phyloP scores from a whole-genome alignment of 2,797 vertebrate genomes.

The Borostomias antarcticus region DNA sequence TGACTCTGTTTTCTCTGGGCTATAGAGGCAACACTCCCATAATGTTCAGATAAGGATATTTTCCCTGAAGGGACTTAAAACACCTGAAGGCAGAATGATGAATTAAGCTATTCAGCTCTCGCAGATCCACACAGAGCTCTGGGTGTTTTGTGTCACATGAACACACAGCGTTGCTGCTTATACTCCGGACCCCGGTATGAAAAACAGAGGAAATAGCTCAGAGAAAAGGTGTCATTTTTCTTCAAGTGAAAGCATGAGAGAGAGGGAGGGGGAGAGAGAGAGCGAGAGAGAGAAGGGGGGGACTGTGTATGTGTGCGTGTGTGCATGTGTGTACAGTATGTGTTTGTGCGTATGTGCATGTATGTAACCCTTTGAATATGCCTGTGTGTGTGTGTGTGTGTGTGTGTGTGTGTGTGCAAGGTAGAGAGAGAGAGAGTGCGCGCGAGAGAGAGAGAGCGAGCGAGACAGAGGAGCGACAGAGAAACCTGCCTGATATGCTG shows the following conservation, averaged over 20 bases:
- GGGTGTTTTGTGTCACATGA: conserved; percentile 76
- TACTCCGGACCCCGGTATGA: conserved; percentile 62
- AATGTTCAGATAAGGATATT: conserved; percentile 70
- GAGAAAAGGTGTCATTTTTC: conserved; percentile 80
- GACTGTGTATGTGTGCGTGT: background rate
- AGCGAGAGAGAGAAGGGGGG: background rate
- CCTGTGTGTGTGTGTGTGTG: background rate
- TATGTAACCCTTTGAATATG: no score
- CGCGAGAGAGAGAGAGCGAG: background rate
- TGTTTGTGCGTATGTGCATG: background rate
- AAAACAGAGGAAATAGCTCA: conserved; percentile 80
- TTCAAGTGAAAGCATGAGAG: conserved; percentile 47
- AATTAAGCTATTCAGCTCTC: conserved; percentile 74
- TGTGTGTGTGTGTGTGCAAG: background rate
- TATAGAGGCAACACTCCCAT: conserved; percentile 64
- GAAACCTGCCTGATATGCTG: conserved; percentile 64
- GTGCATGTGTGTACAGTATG: no score
- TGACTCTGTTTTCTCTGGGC: conserved; percentile 63
- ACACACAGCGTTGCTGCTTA: conserved; percentile 75
- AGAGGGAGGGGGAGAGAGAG: background rate
- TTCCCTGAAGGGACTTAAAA: conserved; percentile 69
- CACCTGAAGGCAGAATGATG: conserved; percentile 67
- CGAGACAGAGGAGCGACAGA: no score
- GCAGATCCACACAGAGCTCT: conserved; percentile 67
- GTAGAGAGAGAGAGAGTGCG: conserved; percentile 31